A percentile compares a stretch with the other conserved stretches of the same genome.
These are phyloP conservation scores for Zingel zingel DNA, from an alignment of 2,113 vertebrate genomes.

Conservation along the genomic window DNA sequence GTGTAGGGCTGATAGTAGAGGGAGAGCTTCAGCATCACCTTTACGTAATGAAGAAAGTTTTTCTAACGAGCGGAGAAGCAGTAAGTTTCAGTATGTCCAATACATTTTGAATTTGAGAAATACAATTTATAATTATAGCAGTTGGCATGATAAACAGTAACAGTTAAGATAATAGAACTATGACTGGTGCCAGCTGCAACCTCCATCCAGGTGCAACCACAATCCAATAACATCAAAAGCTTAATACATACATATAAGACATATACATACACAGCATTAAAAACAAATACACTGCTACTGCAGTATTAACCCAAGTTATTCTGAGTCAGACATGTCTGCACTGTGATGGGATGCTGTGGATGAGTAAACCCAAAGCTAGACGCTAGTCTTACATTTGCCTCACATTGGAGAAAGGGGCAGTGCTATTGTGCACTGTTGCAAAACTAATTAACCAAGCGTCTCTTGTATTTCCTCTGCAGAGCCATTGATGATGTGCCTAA, in stretches of 20 bases:
- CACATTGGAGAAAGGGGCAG: neutral
- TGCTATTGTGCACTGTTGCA: neutral
- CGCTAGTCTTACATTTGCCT: neutral
- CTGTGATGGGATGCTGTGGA: neutral
- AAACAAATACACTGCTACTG: neutral
- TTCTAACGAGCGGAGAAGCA: no score
- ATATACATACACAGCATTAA: neutral
- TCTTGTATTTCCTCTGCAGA: conserved; percentile 14
- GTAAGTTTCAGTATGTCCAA: no score
- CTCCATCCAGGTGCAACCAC: no score
- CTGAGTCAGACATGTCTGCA: neutral
- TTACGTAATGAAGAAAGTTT: no score
- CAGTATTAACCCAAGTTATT: neutral
- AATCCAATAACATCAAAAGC: neutral
- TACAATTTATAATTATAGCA: no score
- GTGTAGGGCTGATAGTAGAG: no score
- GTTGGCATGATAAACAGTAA: no score
- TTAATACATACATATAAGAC: neutral
- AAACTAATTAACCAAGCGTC: conserved; percentile 28
- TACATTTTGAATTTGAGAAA: no score
- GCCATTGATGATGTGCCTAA: conserved; percentile 2
- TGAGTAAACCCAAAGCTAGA: conserved; percentile 33
- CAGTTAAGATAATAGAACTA: no score
- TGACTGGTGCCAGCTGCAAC: no score
- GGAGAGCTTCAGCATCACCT: no score